A percentile compares a stretch with the other conserved stretches of the same genome.
Conservation (phyloP, 2,888 invertebrate species). For the Acronicta alni region DNA sequence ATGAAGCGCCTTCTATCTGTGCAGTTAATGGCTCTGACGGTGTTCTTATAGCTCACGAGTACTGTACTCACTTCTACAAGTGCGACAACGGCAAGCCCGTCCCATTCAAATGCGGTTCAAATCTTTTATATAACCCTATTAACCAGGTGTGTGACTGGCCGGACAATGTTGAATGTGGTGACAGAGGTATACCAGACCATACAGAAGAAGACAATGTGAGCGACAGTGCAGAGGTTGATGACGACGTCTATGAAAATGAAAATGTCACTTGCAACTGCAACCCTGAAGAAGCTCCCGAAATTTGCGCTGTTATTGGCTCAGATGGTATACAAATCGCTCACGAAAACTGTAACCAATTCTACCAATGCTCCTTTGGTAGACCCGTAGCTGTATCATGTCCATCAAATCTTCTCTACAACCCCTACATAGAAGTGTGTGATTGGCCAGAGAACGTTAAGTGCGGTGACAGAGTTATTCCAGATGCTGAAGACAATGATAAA, state of each 20-base stretch:
- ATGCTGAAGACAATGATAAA: constrained; percentile 33
- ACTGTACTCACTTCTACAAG: constrained; percentile 62
- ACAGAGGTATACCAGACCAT: constrained; percentile 48
- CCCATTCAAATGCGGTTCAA: constrained; percentile 39
- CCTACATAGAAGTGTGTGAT: constrained; percentile 60
- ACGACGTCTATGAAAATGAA: constrained; percentile 22
- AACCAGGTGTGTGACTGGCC: constrained; percentile 57
- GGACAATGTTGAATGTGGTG: constrained; percentile 59
- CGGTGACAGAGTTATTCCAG: constrained; percentile 58
- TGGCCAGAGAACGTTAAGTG: constrained; percentile 67
- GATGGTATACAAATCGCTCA: constrained; percentile 63
- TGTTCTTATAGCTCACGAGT: constrained; percentile 59
- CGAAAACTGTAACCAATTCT: constrained; percentile 68
- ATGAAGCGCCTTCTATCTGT: constrained; percentile 62
- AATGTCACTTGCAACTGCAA: constrained; percentile 57
- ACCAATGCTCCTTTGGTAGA: constrained; percentile 59
- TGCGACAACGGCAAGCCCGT: constrained; percentile 58
- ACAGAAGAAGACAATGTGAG: constrained; percentile 29
- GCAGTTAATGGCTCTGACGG: constrained; percentile 51
- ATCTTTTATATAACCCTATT: constrained; percentile 54
- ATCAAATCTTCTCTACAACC: constrained; percentile 59
- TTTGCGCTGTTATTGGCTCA: constrained; percentile 61
- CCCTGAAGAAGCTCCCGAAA: constrained; percentile 61
- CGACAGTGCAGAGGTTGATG: constrained; percentile 26
- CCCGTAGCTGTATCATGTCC: constrained; percentile 59